Evolutionary conservation across 2,113 vertebrate genomes (phyloP), one percentile per base, ranked within the genome.

Genomic region (Paramisgurnus dabryanus): DNA sequence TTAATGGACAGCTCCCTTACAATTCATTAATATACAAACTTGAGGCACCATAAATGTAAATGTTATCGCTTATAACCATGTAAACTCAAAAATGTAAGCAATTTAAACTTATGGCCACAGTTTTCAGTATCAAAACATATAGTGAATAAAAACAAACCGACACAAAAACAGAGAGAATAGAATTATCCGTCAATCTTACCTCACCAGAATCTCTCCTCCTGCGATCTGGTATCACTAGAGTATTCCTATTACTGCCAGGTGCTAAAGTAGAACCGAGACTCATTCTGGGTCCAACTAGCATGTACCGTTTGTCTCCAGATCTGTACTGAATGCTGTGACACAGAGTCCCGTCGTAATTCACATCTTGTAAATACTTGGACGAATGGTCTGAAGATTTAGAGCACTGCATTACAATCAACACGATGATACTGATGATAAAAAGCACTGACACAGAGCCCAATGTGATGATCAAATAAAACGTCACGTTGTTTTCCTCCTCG

Each of bases 231-330:
- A 82, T 41, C n/a, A 80, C 80, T 11, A 85, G 45, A 40, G 84
- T 85, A 74, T 85, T 85, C 22, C 73, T 50, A 61, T 85, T 85
- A 41, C 80, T 82, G 55, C 17, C 17, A n/a, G 55, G 17, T n/a
- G n/a, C 55, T 58, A 58, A 2, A 58, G 55, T 58, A 18, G 55
- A 58, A 6, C 55, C 55, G 3, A 58, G 4, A 58, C 55, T 58
- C 55, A 58, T 58, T 58, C 55, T 58, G 55, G 55, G 55, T 58
- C 55, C 55, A 58, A 58, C 55, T 58, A 58, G n/a, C 55, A 58
- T 58, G n/a, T 58, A 58, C 55, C 55, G 55, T 58, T 58, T 58
- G 55, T 58, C 55, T 58, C 55, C 55, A 69, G 75, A 53, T 68
- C 58, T 57, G 65, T 65, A 68, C 53, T 34, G 75, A 60, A 40